Conservation (phyloP, 2,113 vertebrate genomes). For the Tragelaphus buxtoni region DNA sequence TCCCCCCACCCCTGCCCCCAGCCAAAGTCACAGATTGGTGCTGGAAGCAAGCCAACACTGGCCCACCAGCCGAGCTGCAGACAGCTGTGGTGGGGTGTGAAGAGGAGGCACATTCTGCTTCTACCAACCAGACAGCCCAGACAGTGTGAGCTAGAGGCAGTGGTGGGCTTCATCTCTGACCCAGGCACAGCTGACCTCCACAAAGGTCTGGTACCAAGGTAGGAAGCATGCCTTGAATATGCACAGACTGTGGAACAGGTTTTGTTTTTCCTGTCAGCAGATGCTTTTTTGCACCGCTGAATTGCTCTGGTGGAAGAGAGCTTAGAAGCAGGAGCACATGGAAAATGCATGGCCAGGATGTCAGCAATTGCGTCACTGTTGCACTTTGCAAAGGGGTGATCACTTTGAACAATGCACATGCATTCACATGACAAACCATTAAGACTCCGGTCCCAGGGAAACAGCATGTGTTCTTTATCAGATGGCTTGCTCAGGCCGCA, state of each 20-base stretch:
- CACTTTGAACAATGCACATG: background rate
- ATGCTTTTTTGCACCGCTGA: background rate
- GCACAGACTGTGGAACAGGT: background rate
- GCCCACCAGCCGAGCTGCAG: background rate
- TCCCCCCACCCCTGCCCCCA: accelerated
- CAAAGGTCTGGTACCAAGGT: background rate
- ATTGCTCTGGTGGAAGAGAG: background rate
- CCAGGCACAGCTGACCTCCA: background rate
- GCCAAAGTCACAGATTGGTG: background rate
- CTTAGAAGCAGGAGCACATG: background rate
- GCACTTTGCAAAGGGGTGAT: background rate
- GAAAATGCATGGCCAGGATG: background rate
- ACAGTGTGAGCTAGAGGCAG: background rate
- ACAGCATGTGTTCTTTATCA: background rate
- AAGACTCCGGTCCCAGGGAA: background rate
- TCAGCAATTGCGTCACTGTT: background rate
- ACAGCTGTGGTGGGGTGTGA: background rate
- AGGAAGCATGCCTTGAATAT: background rate
- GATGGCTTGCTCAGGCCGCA: background rate
- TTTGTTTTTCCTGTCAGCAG: background rate
- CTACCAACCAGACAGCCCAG: background rate
- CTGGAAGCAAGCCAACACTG: background rate
- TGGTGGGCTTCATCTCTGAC: background rate
- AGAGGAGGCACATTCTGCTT: background rate
- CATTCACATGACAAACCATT: background rate